Evolutionary conservation across 2,888 invertebrate genomes (phyloP), one percentile per base, ranked within the genome.

Genomic region (Trichogramma dendrolimi): DNA sequence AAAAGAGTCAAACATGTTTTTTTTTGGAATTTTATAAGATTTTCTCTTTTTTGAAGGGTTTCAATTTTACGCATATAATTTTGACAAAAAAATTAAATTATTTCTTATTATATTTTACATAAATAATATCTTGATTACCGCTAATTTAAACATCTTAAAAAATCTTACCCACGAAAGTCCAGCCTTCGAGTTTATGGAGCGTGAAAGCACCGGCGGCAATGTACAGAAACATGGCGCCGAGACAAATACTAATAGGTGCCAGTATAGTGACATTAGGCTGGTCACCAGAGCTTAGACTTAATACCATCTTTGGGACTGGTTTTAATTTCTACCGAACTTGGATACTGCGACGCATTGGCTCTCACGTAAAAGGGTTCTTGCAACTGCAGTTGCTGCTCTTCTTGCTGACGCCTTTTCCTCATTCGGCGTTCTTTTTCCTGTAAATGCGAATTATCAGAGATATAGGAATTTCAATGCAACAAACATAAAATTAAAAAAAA

Each of bases 141-240:
- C 27, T 50, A 43, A 10, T 58, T 50, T 58, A 41, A 10, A 5
- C 14, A 1, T 14, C 2, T 40, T 56, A 10, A 8, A 50, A 39
- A 2, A 94, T 87, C 67, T 93, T 92, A 76, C 96, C 95, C 70
- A 97, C 82, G 65, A 92, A 86, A 71, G 87, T 85, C 92, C 96
- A 93, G 77, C 91, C 91, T 76, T 97, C 96, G 82, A 96, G 85
- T 71, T 92, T 86, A 75, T 89, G 90, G 67, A 98, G 86, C 57
- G 94, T 87, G 66, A 94, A 84, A 2, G 96, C 93, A 10, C 97
- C 97, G 56, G 93, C 86, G 48, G 92, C 84, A 67, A 98, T 91
- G 80, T 97, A 98, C 73, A 91, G 88, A 70, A 94, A 87, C 86
- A 97, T 93, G 68, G 96, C 91, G 64, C 90, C 85, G 41, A 96